phyloP scores from a whole-genome alignment of 2,113 vertebrate species.

The Pseudorasbora parva region DNA sequence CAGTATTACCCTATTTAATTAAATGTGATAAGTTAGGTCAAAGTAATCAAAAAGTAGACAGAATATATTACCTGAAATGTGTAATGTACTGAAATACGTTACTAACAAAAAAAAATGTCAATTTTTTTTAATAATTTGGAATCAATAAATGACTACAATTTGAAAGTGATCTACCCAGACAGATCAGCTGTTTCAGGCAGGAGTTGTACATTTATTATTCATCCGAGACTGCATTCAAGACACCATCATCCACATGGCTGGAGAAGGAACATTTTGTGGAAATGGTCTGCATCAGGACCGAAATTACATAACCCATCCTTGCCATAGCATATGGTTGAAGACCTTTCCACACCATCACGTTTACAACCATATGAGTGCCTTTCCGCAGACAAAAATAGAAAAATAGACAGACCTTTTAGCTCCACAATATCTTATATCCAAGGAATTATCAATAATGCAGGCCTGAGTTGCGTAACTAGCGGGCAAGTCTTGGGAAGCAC shows the following conservation, averaged over 20 bases:
- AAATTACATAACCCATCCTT: constrained; percentile 18
- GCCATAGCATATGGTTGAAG: neutral
- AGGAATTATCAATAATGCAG: constrained; percentile 35
- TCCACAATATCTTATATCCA: neutral
- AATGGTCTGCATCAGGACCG: constrained; percentile 13
- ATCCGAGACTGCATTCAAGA: neutral
- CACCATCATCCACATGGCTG: neutral
- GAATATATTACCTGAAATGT: too few relatives aligned
- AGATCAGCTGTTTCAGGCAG: neutral
- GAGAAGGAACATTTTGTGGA: neutral
- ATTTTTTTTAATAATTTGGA: too few relatives aligned
- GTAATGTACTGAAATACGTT: too few relatives aligned
- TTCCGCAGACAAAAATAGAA: neutral
- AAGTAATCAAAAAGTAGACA: too few relatives aligned
- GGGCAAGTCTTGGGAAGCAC: neutral
- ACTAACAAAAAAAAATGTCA: too few relatives aligned
- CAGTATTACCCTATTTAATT: too few relatives aligned
- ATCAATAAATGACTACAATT: too few relatives aligned
- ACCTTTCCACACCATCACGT: constrained; percentile 26
- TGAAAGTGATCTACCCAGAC: neutral
- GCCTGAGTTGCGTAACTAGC: constrained; percentile 13
- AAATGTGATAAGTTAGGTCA: too few relatives aligned
- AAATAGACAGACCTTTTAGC: neutral
- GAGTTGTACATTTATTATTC: constrained; percentile 11
- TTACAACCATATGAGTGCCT: constrained; percentile 22